These are phyloP conservation scores for Pachyuromys duprasi DNA, from an alignment of 2,797 vertebrate genomes.

Conservation along the genomic window DNA sequence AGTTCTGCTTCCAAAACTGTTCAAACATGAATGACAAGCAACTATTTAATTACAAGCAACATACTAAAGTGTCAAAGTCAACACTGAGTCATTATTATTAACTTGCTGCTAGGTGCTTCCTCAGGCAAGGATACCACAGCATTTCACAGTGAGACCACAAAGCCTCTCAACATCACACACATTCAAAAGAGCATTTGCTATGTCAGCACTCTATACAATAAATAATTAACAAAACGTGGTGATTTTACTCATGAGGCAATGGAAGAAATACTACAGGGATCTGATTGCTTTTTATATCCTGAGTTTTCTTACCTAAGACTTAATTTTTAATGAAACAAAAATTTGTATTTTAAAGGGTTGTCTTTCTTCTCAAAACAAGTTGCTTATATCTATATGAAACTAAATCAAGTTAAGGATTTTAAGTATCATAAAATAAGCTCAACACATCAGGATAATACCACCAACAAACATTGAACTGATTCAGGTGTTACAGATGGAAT, in stretches of 20 bases:
- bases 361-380: not conserved
- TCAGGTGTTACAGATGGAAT: not conserved
- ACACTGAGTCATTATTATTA: slow-evolving; percentile 14
- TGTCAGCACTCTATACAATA: not conserved
- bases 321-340: slow-evolving; percentile 66
- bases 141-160: slow-evolving; percentile 53
- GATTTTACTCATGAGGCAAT: not conserved
- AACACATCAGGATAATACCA: not conserved
- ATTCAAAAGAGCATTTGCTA: not conserved
- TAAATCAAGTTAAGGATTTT: slow-evolving; percentile 13
- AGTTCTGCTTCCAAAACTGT: not conserved
- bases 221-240: not conserved
- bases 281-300: slow-evolving; percentile 39
- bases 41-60: not conserved
- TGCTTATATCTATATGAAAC: slow-evolving; percentile 43
- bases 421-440: slow-evolving; percentile 47
- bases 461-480: not conserved
- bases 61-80: slow-evolving; percentile 32
- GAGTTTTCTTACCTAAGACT: slow-evolving; percentile 56
- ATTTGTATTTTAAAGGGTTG: slow-evolving; percentile 15
- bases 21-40: not conserved
- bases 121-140: not conserved
- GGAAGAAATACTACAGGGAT: not conserved
- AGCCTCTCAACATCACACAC: slow-evolving; percentile 4
- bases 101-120: slow-evolving; percentile 5